Conservation (phyloP, 2,797 vertebrate species). For the Cheirogaleus major region DNA sequence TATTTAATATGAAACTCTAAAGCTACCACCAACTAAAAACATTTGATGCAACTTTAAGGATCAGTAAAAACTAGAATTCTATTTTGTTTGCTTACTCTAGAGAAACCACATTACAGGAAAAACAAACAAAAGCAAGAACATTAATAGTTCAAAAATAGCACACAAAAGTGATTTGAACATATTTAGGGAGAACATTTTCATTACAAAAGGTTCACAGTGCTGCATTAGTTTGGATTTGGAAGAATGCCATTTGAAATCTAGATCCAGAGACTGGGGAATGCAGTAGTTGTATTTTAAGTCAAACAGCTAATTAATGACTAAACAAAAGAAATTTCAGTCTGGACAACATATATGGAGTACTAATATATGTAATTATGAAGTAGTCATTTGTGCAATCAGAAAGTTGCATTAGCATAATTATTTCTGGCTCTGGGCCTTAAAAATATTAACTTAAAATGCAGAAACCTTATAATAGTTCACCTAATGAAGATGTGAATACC, state of each 20-base stretch:
- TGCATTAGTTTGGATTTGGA: background rate
- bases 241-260: background rate
- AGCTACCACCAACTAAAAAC: slow-evolving; percentile 5
- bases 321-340: slow-evolving; percentile 69
- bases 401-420: slow-evolving; percentile 71
- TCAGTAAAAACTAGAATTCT: slow-evolving; percentile 27
- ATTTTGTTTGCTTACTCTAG: slow-evolving; percentile 4
- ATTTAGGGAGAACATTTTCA: background rate
- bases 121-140: slow-evolving; percentile 7
- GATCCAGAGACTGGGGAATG: background rate
- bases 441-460: slow-evolving; percentile 72
- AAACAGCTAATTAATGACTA: slow-evolving; percentile 68
- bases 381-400: slow-evolving; percentile 64
- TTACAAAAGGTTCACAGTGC: background rate
- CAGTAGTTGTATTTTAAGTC: slow-evolving; percentile 43
- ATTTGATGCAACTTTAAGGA: background rate
- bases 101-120: slow-evolving; percentile 31
- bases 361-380: slow-evolving; percentile 65
- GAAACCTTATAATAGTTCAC: slow-evolving; percentile 29
- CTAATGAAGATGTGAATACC: slow-evolving; percentile 57
- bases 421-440: slow-evolving; percentile 71
- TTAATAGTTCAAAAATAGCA: slow-evolving; percentile 20
- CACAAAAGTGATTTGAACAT: background rate
- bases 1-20: slow-evolving; percentile 32
- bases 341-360: slow-evolving; percentile 55